A percentile compares a stretch with the other conserved stretches of the same genome.
Evolutionary conservation across 2,797 vertebrate genomes (phyloP).

Genomic region (Melopsittacus undulatus): DNA sequence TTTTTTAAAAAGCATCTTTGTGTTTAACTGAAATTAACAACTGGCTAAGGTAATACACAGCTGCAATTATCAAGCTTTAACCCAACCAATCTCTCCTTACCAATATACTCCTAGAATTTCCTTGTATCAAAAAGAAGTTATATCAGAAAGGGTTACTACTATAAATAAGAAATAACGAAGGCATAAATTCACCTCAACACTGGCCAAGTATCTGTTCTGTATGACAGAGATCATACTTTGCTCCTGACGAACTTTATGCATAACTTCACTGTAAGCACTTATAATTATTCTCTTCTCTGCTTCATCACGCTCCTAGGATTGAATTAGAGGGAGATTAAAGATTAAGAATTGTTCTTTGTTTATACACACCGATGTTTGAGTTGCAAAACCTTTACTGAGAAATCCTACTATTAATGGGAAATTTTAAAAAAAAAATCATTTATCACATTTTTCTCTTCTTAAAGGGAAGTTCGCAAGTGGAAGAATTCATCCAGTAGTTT

Average conservation of each 20-base stretch:
- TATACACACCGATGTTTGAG: background rate
- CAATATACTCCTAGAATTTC: background rate
- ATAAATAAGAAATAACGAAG: background rate
- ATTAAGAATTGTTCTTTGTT: background rate
- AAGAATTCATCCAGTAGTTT: background rate
- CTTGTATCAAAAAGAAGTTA: background rate
- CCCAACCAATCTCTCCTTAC: background rate
- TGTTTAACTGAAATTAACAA: background rate
- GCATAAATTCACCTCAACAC: slow-evolving; percentile 71
- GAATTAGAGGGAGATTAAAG: background rate
- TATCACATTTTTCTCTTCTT: background rate
- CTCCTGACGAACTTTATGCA: slow-evolving; percentile 68
- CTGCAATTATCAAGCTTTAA: background rate
- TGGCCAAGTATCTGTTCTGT: slow-evolving; percentile 69
- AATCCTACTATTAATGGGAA: background rate
- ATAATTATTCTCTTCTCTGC: slow-evolving; percentile 71
- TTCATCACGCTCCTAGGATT: slow-evolving; percentile 70
- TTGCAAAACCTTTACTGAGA: background rate
- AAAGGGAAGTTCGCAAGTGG: background rate
- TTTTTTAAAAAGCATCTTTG: background rate
- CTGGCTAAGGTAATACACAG: background rate
- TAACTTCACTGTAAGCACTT: slow-evolving; percentile 65
- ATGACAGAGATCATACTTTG: slow-evolving; percentile 66
- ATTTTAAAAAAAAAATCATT: background rate
- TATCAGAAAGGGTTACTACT: background rate